phyloP scores from a whole-genome alignment of 2,113 vertebrate species.

The Microtus montanus region DNA sequence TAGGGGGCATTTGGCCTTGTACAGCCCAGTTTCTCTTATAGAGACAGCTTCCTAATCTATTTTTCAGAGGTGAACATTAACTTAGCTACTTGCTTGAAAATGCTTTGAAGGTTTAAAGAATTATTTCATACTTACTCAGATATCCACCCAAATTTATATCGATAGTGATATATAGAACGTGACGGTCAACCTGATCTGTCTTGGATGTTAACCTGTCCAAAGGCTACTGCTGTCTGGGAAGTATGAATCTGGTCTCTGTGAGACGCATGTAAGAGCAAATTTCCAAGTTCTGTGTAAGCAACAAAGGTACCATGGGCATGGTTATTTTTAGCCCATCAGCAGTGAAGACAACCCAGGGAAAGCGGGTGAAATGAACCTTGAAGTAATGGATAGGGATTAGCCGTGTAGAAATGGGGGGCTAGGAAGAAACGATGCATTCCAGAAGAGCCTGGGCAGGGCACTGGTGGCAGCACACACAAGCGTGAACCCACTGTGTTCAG shows the following conservation, averaged over 20 bases:
- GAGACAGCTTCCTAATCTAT: conserved; percentile 2
- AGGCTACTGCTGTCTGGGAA: neutral
- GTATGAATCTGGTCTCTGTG: conserved; percentile 1
- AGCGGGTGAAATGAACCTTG: conserved; percentile 47
- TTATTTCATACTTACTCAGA: conserved; percentile 28
- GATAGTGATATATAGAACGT: neutral
- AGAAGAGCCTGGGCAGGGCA: neutral
- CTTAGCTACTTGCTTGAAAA: conserved; percentile 20
- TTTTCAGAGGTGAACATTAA: conserved; percentile 27
- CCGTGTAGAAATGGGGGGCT: neutral
- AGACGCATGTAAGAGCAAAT: conserved; percentile 23
- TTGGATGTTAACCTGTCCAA: conserved; percentile 6
- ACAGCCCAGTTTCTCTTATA: neutral
- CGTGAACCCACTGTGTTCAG: neutral
- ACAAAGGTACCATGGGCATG: conserved; percentile 1
- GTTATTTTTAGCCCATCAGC: conserved; percentile 57
- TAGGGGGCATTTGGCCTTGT: neutral
- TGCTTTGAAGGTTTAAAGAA: conserved; percentile 33
- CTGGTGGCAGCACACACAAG: neutral
- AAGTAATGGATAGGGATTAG: neutral
- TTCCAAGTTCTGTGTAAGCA: conserved; percentile 40
- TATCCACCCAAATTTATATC: neutral
- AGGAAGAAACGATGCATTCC: neutral
- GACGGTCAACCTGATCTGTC: neutral
- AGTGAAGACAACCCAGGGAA: conserved; percentile 15